These are phyloP conservation scores for Melanostigma gelatinosum DNA, from an alignment of 2,113 vertebrate species.

Conservation along the genomic window DNA sequence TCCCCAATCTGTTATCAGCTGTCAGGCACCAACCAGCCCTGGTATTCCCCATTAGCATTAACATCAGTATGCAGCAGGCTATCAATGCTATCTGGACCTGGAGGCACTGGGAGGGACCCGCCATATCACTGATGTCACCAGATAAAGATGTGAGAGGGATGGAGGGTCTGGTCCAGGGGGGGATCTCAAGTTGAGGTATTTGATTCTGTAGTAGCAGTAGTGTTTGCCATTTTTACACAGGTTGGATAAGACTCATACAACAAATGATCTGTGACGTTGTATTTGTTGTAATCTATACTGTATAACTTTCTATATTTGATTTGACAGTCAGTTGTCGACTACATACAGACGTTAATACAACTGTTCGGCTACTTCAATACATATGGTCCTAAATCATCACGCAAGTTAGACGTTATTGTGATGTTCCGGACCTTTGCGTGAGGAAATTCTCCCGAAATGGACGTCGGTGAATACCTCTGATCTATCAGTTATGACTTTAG, in stretches of 20 bases:
- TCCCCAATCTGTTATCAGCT: conserved; percentile 73
- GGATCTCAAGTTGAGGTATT: not conserved
- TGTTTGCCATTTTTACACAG: not conserved
- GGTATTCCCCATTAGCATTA: conserved; percentile 63
- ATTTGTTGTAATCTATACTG: not conserved
- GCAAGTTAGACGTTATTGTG: too few relatives aligned
- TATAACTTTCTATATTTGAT: too few relatives aligned
- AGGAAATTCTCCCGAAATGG: too few relatives aligned
- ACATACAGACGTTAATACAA: too few relatives aligned
- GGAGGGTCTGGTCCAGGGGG: conserved; percentile 28
- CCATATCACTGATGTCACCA: conserved; percentile 79
- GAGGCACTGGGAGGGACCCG: conserved; percentile 48
- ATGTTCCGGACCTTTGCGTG: too few relatives aligned
- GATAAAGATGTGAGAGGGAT: conserved; percentile 71
- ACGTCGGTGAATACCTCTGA: too few relatives aligned
- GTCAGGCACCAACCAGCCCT: conserved; percentile 66
- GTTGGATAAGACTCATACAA: not conserved
- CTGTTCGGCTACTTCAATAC: too few relatives aligned
- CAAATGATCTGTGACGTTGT: not conserved
- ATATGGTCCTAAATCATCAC: too few relatives aligned
- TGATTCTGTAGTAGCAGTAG: not conserved
- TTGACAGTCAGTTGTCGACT: too few relatives aligned
- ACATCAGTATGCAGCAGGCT: conserved; percentile 78
- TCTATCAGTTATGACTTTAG: too few relatives aligned
- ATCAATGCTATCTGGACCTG: conserved; percentile 77